These are phyloP conservation scores for Naja naja DNA, from an alignment of 2,113 vertebrate genomes.

Conservation along the genomic window DNA sequence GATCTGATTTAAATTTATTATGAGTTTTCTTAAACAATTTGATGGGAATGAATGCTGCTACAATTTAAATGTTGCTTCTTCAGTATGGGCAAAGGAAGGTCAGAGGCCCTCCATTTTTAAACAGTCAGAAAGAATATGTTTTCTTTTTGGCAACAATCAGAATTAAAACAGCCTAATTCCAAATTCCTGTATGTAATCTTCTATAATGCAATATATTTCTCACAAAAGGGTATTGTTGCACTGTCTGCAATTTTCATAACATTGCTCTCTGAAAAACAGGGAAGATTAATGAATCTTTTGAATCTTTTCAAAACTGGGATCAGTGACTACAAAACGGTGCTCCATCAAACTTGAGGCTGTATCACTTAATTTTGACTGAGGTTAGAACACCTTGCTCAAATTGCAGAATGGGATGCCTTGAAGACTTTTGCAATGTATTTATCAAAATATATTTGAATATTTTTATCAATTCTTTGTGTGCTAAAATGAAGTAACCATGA, in stretches of 20 bases:
- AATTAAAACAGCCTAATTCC: neutral
- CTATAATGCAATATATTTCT: neutral
- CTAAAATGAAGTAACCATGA: neutral
- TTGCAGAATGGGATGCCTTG: neutral
- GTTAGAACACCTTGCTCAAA: neutral
- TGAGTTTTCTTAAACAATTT: neutral
- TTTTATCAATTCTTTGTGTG: neutral
- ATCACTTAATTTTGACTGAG: neutral
- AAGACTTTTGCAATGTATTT: too few species aligned
- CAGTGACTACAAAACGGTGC: neutral
- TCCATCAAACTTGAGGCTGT: neutral
- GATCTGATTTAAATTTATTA: neutral
- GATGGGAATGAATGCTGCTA: neutral
- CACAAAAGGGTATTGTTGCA: neutral
- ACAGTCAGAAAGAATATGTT: neutral
- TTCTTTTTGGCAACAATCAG: neutral
- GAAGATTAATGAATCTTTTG: neutral
- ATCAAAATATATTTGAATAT: neutral
- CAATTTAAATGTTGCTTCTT: neutral
- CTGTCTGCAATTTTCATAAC: neutral
- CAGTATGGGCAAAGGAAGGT: neutral
- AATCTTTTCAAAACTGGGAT: neutral
- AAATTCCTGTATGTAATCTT: neutral
- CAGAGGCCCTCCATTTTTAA: neutral
- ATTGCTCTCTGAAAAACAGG: neutral